phyloP scores from a whole-genome alignment of 2,113 vertebrate genomes.

The Odocoileus virginianus region DNA sequence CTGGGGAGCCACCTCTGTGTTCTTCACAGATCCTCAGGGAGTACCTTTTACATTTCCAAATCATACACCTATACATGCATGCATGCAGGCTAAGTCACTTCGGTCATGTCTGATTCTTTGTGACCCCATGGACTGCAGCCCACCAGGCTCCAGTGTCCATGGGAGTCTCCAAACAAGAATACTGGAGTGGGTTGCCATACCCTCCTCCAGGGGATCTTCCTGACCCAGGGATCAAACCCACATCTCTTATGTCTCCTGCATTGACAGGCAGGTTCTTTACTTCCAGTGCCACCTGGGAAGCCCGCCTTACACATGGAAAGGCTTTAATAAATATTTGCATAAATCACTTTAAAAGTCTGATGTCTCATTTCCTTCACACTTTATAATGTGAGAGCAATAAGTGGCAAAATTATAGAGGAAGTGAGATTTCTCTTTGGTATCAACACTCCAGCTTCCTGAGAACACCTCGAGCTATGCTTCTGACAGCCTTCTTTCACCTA shows the following conservation, averaged over 20 bases:
- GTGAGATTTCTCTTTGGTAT: not conserved
- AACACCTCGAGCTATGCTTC: not conserved
- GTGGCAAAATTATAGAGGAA: not conserved
- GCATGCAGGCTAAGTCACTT: not conserved
- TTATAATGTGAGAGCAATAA: not conserved
- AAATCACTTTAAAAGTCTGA: not conserved
- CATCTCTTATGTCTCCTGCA: not conserved
- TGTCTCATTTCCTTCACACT: not conserved
- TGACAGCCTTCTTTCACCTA: not conserved
- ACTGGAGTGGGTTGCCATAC: not conserved
- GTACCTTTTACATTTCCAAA: not conserved
- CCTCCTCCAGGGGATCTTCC: not conserved
- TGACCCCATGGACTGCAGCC: not conserved
- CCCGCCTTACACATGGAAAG: not conserved
- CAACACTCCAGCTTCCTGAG: not conserved
- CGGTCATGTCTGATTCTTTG: not conserved
- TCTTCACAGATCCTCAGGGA: not conserved
- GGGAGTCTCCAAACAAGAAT: not conserved
- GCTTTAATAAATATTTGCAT: not conserved
- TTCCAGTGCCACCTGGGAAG: not conserved
- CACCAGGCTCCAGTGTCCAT: rapidly evolving
- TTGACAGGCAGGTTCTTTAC: not conserved
- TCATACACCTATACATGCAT: not conserved
- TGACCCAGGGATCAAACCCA: not conserved
- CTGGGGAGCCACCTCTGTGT: not conserved